A percentile compares a stretch with the other conserved stretches of the same genome.
phyloP scores from a whole-genome alignment of 2,113 vertebrate species.

The Sigmodon hispidus region DNA sequence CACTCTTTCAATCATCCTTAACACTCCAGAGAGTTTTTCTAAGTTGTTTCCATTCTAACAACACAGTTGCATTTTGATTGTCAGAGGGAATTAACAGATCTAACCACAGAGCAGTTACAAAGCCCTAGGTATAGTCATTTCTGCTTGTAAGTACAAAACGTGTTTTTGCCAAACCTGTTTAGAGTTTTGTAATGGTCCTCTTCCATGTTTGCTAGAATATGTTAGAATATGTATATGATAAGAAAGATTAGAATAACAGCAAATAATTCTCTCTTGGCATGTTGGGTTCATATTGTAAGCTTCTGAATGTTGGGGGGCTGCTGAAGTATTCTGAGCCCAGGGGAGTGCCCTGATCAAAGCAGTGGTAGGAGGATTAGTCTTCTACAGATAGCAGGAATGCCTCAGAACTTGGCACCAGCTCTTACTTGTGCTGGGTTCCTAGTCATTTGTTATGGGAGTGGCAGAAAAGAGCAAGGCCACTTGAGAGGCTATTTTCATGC shows the following conservation, averaged over 20 bases:
- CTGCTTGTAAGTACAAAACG: slow-evolving; percentile 7
- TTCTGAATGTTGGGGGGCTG: neutral
- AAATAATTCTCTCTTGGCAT: neutral
- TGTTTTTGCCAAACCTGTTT: neutral
- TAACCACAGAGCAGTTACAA: slow-evolving; percentile 1
- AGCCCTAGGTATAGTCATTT: slow-evolving; percentile 32
- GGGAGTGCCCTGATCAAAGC: neutral
- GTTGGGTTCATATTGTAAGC: slow-evolving; percentile 26
- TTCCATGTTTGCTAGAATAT: slow-evolving; percentile 25
- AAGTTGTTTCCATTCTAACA: slow-evolving; percentile 51
- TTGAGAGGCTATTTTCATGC: slow-evolving; percentile 58
- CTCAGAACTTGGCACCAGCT: slow-evolving; percentile 9
- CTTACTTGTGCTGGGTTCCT: slow-evolving; percentile 13
- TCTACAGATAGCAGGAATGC: neutral
- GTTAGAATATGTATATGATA: slow-evolving; percentile 30
- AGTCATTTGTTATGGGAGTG: slow-evolving; percentile 60
- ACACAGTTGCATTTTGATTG: slow-evolving; percentile 52
- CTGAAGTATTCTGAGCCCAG: slow-evolving; percentile 25
- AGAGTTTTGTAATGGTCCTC: slow-evolving; percentile 40
- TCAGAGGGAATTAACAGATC: slow-evolving; percentile 46
- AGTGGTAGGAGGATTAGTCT: neutral
- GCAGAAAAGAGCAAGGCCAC: slow-evolving; percentile 56
- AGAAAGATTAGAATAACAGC: slow-evolving; percentile 27
- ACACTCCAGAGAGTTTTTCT: neutral
- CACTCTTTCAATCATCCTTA: neutral